Evolutionary conservation across 2,113 vertebrate species (phyloP).

Genomic region (Arenaria interpres): DNA sequence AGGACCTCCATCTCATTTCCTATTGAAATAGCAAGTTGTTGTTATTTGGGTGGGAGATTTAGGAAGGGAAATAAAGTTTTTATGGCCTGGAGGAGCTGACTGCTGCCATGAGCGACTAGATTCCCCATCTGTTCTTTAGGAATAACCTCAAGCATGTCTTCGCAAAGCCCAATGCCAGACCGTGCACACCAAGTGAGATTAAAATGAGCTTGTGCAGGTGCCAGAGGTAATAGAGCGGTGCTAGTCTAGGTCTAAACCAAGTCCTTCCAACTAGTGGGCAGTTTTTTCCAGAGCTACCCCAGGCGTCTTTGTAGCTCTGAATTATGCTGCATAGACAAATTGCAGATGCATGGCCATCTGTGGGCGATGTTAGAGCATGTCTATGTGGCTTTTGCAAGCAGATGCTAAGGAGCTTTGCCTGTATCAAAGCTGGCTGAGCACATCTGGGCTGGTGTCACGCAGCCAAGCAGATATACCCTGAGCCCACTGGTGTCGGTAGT

Average conservation of each 20-base stretch:
- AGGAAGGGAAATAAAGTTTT: neutral
- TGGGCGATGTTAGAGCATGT: neutral
- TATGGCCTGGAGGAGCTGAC: neutral
- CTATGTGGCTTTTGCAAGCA: neutral
- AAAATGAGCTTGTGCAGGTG: neutral
- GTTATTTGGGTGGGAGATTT: neutral
- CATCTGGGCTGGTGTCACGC: neutral
- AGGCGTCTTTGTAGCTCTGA: neutral
- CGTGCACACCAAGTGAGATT: neutral
- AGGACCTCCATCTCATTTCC: neutral
- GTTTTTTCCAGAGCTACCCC: neutral
- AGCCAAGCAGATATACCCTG: neutral
- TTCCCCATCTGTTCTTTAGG: neutral
- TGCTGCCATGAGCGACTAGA: neutral
- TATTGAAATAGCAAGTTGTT: neutral
- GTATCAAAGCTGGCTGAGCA: neutral
- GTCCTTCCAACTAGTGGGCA: neutral
- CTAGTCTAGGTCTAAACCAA: neutral
- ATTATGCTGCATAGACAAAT: neutral
- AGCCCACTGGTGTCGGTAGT: fast-evolving
- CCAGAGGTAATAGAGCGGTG: neutral
- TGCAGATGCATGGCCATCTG: neutral
- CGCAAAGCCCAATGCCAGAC: neutral
- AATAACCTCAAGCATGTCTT: neutral
- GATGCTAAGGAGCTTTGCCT: neutral